Percentiles rank a stretch among this genome's conserved stretches.
Evolutionary conservation across 2,113 vertebrate species (phyloP).

Genomic region (Pampusana beccarii): DNA sequence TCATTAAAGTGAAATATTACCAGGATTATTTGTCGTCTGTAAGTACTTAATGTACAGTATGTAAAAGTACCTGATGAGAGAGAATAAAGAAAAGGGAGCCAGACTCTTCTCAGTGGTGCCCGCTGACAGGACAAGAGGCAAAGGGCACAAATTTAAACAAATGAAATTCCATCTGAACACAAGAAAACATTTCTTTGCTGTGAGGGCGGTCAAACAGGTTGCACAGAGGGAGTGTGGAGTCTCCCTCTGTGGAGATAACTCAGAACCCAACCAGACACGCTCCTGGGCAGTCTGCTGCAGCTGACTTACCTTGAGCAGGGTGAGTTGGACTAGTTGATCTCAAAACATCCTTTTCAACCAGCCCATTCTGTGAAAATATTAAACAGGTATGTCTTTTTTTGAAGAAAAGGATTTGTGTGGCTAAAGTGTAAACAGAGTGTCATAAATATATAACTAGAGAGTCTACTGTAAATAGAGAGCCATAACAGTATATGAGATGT

Average conservation of each 20-base stretch:
- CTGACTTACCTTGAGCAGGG: not conserved
- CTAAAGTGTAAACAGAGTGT: not conserved
- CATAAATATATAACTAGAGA: not conserved
- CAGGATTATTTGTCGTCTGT: not conserved
- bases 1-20: not conserved
- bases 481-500: not conserved
- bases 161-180: not conserved
- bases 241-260: not conserved
- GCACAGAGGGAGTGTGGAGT: not conserved
- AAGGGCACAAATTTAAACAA: not conserved
- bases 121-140: not conserved
- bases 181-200: not conserved
- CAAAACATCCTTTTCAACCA: not conserved
- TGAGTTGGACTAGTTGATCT: not conserved
- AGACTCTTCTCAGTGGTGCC: not conserved
- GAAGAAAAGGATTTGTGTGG: not conserved
- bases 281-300: not conserved
- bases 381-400: not conserved
- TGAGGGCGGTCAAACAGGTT: not conserved
- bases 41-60: not conserved
- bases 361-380: not conserved
- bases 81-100: not conserved
- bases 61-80: not conserved
- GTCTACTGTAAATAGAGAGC: not conserved
- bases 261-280: not conserved